Conservation (phyloP, 2,113 vertebrate genomes). For the Strix aluco region DNA sequence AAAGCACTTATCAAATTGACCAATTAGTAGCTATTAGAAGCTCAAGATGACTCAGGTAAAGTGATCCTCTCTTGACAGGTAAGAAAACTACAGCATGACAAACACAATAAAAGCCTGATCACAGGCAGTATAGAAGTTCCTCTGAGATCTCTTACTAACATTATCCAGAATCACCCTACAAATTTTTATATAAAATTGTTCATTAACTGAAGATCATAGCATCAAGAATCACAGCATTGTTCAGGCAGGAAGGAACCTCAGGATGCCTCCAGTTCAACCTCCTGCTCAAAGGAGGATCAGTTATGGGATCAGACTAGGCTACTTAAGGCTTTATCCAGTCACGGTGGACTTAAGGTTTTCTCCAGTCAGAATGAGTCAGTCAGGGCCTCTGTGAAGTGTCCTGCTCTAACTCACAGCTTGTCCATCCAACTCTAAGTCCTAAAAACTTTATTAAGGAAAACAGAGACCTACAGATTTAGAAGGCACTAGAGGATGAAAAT, state of each 20-base stretch:
- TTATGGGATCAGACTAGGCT: neutral
- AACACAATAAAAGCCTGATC: neutral
- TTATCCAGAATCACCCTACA: neutral
- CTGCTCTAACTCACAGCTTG: neutral
- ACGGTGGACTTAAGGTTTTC: neutral
- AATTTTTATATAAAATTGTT: neutral
- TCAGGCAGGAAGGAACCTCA: neutral
- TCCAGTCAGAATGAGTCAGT: neutral
- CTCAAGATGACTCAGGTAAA: neutral
- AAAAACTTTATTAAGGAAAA: neutral
- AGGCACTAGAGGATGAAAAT: neutral
- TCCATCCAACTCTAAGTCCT: neutral
- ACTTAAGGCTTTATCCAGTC: neutral
- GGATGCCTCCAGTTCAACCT: neutral
- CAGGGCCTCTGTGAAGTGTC: neutral
- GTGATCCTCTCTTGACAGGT: neutral
- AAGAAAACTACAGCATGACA: neutral
- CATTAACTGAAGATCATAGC: neutral
- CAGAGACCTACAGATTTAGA: neutral
- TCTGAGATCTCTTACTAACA: neutral
- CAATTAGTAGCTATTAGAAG: neutral
- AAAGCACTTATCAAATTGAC: neutral
- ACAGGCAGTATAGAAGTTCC: neutral
- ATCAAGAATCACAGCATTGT: rapidly evolving
- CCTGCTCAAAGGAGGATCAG: neutral